phyloP scores from a whole-genome alignment of 2,797 vertebrate genomes.

The Gymnoscopelus microlampas region DNA sequence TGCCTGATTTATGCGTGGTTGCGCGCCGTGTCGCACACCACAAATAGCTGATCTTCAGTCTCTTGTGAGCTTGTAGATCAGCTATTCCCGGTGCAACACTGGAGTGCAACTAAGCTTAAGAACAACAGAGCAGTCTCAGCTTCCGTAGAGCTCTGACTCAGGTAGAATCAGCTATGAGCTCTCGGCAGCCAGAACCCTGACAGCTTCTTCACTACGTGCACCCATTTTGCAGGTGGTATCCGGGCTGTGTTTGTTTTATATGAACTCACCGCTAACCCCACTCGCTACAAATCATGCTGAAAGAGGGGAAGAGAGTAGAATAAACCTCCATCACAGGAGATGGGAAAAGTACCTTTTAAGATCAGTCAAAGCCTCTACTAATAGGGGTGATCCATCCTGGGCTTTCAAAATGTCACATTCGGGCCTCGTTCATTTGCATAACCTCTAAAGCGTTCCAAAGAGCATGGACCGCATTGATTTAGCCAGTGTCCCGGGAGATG shows the following conservation, averaged over 20 bases:
- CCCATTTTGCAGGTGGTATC: slow-evolving; percentile 64
- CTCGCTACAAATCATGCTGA: slow-evolving; percentile 79
- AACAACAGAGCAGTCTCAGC: slow-evolving; percentile 9
- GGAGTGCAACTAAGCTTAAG: not conserved
- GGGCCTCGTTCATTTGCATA: slow-evolving; percentile 83
- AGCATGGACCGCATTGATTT: slow-evolving; percentile 79
- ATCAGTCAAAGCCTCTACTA: slow-evolving; percentile 81
- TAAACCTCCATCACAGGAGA: slow-evolving; percentile 68
- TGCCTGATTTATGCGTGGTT: no score
- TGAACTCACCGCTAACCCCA: slow-evolving; percentile 67
- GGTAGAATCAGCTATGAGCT: slow-evolving; percentile 54
- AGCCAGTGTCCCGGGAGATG: slow-evolving; percentile 73
- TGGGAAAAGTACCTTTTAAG: slow-evolving; percentile 83
- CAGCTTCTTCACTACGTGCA: slow-evolving; percentile 47
- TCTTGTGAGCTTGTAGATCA: no score
- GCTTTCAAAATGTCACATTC: slow-evolving; percentile 87
- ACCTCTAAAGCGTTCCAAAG: slow-evolving; percentile 77
- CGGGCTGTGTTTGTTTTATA: slow-evolving; percentile 77
- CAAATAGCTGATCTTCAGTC: no score
- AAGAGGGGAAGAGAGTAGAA: slow-evolving; percentile 60
- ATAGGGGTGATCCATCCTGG: slow-evolving; percentile 83
- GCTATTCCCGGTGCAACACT: no score
- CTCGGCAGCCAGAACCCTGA: slow-evolving; percentile 50
- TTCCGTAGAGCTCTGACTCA: slow-evolving; percentile 42
- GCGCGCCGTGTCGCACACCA: no score